phyloP scores from a whole-genome alignment of 2,888 invertebrate genomes.

The Agrotis puta region DNA sequence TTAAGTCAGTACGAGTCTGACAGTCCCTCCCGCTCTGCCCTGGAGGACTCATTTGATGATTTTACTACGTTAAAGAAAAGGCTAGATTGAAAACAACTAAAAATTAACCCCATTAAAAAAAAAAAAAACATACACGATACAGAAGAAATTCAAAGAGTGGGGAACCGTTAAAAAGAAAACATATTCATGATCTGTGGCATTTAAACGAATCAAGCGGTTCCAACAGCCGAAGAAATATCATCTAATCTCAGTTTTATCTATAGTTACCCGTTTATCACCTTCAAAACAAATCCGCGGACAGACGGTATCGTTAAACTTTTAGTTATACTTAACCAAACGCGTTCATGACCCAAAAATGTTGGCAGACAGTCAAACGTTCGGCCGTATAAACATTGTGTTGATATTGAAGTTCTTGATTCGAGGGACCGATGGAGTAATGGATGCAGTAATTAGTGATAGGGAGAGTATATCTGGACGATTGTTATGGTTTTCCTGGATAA shows the following conservation, averaged over 20 bases:
- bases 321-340: slow-evolving; percentile 80
- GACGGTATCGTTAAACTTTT: slow-evolving; percentile 73
- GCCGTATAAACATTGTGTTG: slow-evolving; percentile 75
- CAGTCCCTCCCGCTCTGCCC: no score
- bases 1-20: no score
- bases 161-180: no score
- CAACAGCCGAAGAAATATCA: background rate
- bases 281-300: slow-evolving; percentile 50
- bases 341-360: slow-evolving; percentile 85
- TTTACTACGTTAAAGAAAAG: no score
- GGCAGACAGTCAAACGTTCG: slow-evolving; percentile 80
- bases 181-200: background rate
- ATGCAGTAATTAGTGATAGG: slow-evolving; percentile 27
- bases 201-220: background rate
- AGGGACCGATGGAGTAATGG: slow-evolving; percentile 48
- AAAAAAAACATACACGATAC: no score
- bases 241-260: background rate
- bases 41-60: no score
- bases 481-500: slow-evolving; percentile 7
- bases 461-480: background rate
- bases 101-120: no score
- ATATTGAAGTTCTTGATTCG: slow-evolving; percentile 56
- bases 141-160: no score
- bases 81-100: no score
- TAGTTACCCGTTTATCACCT: slow-evolving; percentile 40